Evolutionary conservation across 2,797 vertebrate genomes (phyloP), one percentile per base, ranked within the genome.

Genomic region (Coregonus sp.): DNA sequence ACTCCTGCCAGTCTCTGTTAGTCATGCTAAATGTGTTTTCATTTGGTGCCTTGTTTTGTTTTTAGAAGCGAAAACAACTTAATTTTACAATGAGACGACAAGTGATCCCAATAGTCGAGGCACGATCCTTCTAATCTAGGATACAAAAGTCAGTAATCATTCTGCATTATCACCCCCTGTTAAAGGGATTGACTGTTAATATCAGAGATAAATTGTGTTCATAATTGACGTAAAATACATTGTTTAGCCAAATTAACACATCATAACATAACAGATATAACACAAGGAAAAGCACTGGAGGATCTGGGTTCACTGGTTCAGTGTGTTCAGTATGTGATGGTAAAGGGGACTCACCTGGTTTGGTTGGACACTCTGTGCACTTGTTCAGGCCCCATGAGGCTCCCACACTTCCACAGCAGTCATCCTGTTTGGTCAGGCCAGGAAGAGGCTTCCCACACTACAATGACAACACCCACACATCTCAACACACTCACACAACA

Each of bases 351-450:
- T 63, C 20, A 63, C 59, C 59, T 94, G 96, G 96, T 92, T 96
- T 96, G 18, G 89, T 90, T 40, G 96, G 96, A 86, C 97, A 90
- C 79, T 95, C 93, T 61, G 94, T 94, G 91, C 97, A 92, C 89
- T 88, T 92, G 88, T 95, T 93, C n/a, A 91, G 33, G 72, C 97
- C 97, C 97, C 97, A 97, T 81, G 97, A 96, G 81, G 95, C 92
- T 11, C 97, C 97, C 81, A 99, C 93, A 2, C 96, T 97, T 87
- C 96, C 96, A 4, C 97, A 99, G 92, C 97, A 99, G 89, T 98
- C 97, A 73, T 99, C 97, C 85, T 97, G 95, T 89, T 94, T 94
- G 78, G 95, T 95, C 83, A 97, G 92, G 78, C 97, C 96, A 68
- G 94, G 95, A 80, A 98, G 88, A 47, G 97, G 96, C 85, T 96